These are phyloP conservation scores for Drosophila kanapiae DNA, from an alignment of 1,140 invertebrate species.

Conservation along the genomic window DNA sequence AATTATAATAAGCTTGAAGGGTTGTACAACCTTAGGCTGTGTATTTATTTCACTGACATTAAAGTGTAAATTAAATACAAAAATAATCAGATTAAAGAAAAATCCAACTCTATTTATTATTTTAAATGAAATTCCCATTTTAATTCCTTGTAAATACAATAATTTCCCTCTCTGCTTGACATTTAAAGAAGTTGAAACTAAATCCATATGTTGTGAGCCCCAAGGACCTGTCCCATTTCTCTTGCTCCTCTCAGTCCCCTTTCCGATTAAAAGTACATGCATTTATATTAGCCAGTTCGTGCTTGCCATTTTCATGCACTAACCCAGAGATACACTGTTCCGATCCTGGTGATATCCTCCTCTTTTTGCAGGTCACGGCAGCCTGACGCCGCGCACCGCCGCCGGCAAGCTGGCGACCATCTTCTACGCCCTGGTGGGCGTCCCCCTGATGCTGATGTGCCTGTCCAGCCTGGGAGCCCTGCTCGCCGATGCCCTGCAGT, in stretches of 20 bases:
- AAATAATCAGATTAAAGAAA: no score
- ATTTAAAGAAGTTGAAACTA: neutral
- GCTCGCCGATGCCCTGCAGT: slow-evolving; percentile 90
- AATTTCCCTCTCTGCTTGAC: no score
- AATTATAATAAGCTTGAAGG: neutral
- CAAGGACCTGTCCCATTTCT: slow-evolving; percentile 2
- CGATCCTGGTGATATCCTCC: slow-evolving; percentile 2
- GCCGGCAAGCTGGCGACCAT: slow-evolving; percentile 94
- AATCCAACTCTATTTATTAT: no score
- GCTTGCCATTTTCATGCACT: slow-evolving; percentile 14
- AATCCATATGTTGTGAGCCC: slow-evolving; percentile 1
- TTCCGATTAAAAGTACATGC: slow-evolving; percentile 35
- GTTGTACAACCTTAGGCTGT: rapidly evolving
- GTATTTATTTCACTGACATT: neutral
- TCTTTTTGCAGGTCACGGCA: slow-evolving; percentile 90
- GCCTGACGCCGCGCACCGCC: slow-evolving; percentile 91
- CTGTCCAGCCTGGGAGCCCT: slow-evolving; percentile 94
- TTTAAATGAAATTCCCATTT: neutral
- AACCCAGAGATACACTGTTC: slow-evolving; percentile 12
- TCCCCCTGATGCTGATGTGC: slow-evolving; percentile 94
- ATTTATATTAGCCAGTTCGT: slow-evolving; percentile 37
- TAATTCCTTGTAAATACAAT: neutral
- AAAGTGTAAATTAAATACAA: no score
- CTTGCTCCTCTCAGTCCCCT: neutral
- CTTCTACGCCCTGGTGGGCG: slow-evolving; percentile 93